phyloP scores from a whole-genome alignment of 1,140 invertebrate genomes.

The Monomorium pharaonis region DNA sequence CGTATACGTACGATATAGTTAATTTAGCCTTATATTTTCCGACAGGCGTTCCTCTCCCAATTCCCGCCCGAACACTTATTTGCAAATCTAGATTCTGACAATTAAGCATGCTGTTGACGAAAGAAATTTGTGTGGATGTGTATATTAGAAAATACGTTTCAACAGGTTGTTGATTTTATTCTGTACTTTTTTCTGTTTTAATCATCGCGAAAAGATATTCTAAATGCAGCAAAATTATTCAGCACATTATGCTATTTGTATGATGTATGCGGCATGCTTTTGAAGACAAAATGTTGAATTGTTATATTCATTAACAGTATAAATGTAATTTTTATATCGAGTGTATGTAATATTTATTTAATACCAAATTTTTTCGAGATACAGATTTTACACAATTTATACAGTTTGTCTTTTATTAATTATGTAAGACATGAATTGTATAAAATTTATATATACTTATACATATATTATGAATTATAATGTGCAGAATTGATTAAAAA shows the following conservation, averaged over 20 bases:
- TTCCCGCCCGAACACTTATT: not conserved
- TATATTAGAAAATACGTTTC: conserved; percentile 18
- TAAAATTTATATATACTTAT: not conserved
- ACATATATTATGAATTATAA: not conserved
- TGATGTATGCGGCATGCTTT: too few species aligned
- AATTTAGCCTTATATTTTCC: conserved; percentile 6
- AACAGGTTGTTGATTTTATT: conserved; percentile 37
- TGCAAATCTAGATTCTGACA: conserved; percentile 18
- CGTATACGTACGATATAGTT: not conserved
- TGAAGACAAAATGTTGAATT: not conserved
- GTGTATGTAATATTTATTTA: not conserved
- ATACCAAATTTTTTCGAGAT: too few species aligned
- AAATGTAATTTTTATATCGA: not conserved
- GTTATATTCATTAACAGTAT: not conserved
- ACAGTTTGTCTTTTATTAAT: not conserved
- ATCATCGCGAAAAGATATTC: conserved; percentile 18
- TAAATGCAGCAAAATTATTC: not conserved
- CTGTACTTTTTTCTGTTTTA: not conserved
- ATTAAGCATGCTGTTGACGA: not conserved
- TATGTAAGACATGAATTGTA: not conserved
- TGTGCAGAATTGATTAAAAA: not conserved
- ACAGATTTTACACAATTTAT: not conserved
- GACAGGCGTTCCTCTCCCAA: not conserved
- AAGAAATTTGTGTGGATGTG: not conserved
- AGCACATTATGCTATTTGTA: not conserved